phyloP scores from a whole-genome alignment of 2,888 invertebrate species.

The Tetragonula carbonaria region DNA sequence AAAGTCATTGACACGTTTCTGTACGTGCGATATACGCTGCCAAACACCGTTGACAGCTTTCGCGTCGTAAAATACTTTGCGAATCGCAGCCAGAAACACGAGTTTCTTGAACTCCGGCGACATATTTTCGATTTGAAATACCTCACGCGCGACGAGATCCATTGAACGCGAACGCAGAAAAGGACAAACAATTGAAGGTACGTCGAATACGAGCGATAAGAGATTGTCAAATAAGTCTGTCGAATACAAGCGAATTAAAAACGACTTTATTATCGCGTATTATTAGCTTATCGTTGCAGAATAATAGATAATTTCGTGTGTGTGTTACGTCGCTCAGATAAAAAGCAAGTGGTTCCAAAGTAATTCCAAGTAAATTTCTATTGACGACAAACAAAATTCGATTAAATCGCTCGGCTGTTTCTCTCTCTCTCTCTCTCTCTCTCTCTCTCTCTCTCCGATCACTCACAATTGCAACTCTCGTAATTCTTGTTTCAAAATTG shows the following conservation, averaged over 20 bases:
- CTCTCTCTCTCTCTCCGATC: background rate
- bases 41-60: slow-evolving; percentile 51
- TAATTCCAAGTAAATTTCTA: background rate
- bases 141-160: background rate
- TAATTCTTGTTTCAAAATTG: background rate
- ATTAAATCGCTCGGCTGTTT: background rate
- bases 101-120: slow-evolving; percentile 46
- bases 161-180: background rate
- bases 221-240: background rate
- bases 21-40: slow-evolving; percentile 30
- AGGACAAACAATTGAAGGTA: background rate
- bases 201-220: background rate
- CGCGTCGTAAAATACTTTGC: slow-evolving; percentile 42
- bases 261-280: background rate
- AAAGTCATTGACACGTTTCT: slow-evolving; percentile 69
- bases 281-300: background rate
- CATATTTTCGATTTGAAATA: slow-evolving; percentile 30
- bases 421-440: too few relatives aligned
- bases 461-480: background rate
- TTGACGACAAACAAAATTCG: background rate
- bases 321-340: too few relatives aligned
- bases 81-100: slow-evolving; percentile 24
- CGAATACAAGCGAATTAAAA: background rate
- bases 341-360: too few relatives aligned
- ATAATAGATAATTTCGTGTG: too few relatives aligned